Conservation (phyloP, 2,888 invertebrate species). For the Scaptomyza polygonia region DNA sequence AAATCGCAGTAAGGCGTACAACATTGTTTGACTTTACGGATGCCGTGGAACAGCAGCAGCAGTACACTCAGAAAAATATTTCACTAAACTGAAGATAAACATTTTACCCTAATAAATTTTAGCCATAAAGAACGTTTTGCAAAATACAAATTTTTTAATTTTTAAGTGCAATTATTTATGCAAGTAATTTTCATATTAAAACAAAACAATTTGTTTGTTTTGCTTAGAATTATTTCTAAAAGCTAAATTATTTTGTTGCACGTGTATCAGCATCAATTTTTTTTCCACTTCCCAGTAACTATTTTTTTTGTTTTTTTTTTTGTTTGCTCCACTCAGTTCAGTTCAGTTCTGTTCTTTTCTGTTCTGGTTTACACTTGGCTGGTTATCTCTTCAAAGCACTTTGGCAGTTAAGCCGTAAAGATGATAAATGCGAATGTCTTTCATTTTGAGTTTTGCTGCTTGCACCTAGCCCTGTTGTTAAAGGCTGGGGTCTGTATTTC, state of each 20-base stretch:
- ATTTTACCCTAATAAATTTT: no score
- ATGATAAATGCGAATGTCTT: slow-evolving; percentile 78
- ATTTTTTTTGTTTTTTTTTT: slow-evolving; percentile 8
- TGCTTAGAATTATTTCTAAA: no score
- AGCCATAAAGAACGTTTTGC: no score
- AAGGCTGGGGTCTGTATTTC: slow-evolving; percentile 38
- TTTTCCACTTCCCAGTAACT: slow-evolving; percentile 6
- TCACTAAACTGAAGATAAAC: neutral
- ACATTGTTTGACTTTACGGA: slow-evolving; percentile 78
- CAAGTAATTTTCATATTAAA: no score
- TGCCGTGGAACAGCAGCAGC: slow-evolving; percentile 40
- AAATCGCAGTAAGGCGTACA: slow-evolving; percentile 70
- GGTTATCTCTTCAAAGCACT: slow-evolving; percentile 70
- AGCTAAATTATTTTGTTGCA: no score
- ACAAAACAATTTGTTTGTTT: neutral
- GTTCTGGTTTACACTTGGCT: slow-evolving; percentile 56
- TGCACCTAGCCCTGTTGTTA: slow-evolving; percentile 46
- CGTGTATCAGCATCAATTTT: slow-evolving; percentile 13
- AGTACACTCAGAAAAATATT: neutral
- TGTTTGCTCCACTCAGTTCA: slow-evolving; percentile 42
- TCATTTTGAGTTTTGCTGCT: slow-evolving; percentile 66
- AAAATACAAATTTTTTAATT: no score
- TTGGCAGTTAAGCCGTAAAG: slow-evolving; percentile 79
- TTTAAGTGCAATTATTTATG: neutral
- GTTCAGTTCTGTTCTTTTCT: slow-evolving; percentile 23